These are phyloP conservation scores for Periparus ater DNA, from an alignment of 2,797 vertebrate genomes.

Conservation along the genomic window DNA sequence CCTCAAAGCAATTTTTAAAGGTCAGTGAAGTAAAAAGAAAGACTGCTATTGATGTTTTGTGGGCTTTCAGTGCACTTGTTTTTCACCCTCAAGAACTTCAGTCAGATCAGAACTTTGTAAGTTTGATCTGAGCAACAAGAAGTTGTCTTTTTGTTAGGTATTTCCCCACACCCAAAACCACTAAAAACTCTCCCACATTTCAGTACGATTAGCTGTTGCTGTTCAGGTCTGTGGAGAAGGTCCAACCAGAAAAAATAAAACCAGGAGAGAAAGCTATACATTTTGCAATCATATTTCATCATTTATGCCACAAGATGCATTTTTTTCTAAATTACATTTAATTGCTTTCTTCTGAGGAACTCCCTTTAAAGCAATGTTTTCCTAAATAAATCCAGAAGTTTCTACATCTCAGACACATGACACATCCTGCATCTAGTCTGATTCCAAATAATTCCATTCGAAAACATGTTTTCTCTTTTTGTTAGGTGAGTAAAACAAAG, in stretches of 20 bases:
- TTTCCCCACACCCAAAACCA: slow-evolving; percentile 39
- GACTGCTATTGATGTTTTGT: background rate
- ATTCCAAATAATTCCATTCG: slow-evolving; percentile 47
- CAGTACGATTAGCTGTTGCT: background rate
- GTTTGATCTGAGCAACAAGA: background rate
- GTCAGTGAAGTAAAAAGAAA: slow-evolving; percentile 6
- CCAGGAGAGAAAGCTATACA: slow-evolving; percentile 16
- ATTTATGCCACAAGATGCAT: background rate
- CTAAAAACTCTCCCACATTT: slow-evolving; percentile 22
- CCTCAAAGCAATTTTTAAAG: background rate
- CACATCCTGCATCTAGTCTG: slow-evolving; percentile 18
- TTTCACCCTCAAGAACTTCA: background rate
- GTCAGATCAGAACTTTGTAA: background rate
- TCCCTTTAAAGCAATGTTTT: slow-evolving; percentile 56
- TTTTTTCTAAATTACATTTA: slow-evolving; percentile 59
- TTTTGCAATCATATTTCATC: slow-evolving; percentile 37
- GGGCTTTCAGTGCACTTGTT: background rate
- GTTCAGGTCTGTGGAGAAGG: background rate
- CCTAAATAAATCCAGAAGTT: slow-evolving; percentile 56
- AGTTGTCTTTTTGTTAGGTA: background rate
- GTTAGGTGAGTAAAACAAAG: slow-evolving; percentile 37
- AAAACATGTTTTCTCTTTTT: slow-evolving; percentile 52
- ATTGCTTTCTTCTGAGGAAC: slow-evolving; percentile 65
- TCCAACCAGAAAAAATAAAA: slow-evolving; percentile 19
- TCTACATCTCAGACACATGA: slow-evolving; percentile 59